phyloP scores from a whole-genome alignment of 2,888 invertebrate genomes.

The Synergus umbraculus region DNA sequence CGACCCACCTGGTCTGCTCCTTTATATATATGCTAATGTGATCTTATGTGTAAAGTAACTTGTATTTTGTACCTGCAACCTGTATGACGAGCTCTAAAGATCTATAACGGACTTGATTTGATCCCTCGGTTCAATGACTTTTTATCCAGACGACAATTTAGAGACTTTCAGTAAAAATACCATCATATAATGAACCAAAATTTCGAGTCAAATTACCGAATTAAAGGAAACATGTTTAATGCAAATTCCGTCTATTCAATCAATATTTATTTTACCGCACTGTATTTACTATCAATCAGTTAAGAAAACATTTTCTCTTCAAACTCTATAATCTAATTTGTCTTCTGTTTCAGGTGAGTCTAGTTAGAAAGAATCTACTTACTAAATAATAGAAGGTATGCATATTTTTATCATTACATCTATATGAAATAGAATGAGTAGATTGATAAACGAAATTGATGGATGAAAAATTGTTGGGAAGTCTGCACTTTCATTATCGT shows the following conservation, averaged over 20 bases:
- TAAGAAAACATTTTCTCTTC: no score
- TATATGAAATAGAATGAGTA: background rate
- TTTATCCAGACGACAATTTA: background rate
- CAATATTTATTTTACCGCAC: no score
- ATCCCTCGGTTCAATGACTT: constrained; percentile 11
- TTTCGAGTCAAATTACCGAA: no score
- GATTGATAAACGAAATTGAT: background rate
- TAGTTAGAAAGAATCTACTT: background rate
- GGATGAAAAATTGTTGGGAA: no score
- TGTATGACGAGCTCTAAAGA: constrained; percentile 23
- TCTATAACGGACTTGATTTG: constrained; percentile 29
- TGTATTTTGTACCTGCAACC: constrained; percentile 27
- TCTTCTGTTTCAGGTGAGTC: background rate
- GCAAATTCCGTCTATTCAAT: no score
- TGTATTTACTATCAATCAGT: no score
- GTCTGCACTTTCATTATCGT: no score
- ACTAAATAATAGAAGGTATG: background rate
- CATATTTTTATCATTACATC: background rate
- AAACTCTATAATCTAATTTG: background rate
- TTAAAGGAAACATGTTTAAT: no score
- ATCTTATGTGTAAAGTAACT: constrained; percentile 19
- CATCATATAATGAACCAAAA: no score
- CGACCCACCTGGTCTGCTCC: constrained; percentile 28
- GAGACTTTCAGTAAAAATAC: background rate
- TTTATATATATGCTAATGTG: constrained; percentile 33